Conservation (phyloP, 2,797 vertebrate genomes). For the Tamandua tetradactyla region DNA sequence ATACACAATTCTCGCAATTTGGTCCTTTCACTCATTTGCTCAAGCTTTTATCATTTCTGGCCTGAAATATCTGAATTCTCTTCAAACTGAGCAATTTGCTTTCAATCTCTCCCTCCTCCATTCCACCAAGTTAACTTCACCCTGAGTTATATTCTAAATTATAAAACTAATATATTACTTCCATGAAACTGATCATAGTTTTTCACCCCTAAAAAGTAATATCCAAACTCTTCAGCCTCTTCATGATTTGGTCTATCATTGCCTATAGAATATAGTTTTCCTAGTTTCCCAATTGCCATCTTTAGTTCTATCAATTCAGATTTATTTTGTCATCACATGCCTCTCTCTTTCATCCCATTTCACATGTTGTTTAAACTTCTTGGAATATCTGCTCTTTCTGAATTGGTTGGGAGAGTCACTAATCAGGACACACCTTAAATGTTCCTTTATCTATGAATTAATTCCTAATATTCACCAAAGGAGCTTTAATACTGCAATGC, state of each 20-base stretch:
- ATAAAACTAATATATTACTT: not conserved
- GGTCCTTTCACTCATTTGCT: not conserved
- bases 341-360: fast-evolving
- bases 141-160: not conserved
- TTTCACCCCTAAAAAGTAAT: not conserved
- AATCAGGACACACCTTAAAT: not conserved
- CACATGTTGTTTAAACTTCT: not conserved
- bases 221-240: not conserved
- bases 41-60: not conserved
- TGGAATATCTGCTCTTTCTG: not conserved
- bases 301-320: not conserved
- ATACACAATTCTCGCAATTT: not conserved
- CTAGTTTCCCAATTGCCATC: not conserved
- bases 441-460: not conserved
- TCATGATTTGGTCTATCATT: not conserved
- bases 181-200: not conserved
- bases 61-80: too few species aligned
- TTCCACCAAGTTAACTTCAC: not conserved
- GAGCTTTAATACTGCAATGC: not conserved
- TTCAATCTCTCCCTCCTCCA: not conserved
- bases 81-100: not conserved
- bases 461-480: not conserved
- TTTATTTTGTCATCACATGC: not conserved
- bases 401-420: not conserved
- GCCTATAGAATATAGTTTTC: not conserved